Conservation (phyloP, 92 coral and sea anemone species). For the Palythoa caribaeorum region DNA sequence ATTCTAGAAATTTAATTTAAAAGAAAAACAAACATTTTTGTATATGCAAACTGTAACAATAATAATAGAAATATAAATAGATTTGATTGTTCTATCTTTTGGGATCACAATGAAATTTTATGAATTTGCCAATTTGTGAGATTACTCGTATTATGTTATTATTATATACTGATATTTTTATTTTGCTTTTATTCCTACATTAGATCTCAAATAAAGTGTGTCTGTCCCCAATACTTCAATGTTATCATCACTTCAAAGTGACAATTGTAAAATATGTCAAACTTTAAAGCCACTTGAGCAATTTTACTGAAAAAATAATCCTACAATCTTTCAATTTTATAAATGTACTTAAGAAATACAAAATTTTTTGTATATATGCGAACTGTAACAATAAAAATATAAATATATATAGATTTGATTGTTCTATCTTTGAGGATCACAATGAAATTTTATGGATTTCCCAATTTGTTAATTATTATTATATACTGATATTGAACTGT, state of each 20-base stretch:
- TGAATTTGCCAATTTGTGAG: constrained; percentile 9
- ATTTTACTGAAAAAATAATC: constrained; percentile 7
- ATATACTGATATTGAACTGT: constrained; percentile 11
- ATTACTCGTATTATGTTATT: not conserved
- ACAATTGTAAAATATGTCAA: constrained; percentile 2
- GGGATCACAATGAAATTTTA: constrained; percentile 29
- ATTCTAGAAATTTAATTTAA: not conserved
- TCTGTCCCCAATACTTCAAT: not conserved
- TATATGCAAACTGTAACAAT: constrained; percentile 30
- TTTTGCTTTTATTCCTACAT: not conserved
- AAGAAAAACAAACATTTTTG: constrained; percentile 1
- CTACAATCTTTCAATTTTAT: constrained; percentile 22
- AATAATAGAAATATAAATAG: constrained; percentile 29
- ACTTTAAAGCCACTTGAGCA: constrained; percentile 29
- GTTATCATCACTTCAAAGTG: constrained; percentile 10
- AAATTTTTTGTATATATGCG: not conserved
- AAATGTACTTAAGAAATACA: constrained; percentile 20
- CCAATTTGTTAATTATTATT: constrained; percentile 16
- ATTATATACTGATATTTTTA: not conserved
- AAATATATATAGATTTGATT: constrained; percentile 35
- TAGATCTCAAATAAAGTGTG: constrained; percentile 25
- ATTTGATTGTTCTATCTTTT: constrained; percentile 35
- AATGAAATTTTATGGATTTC: constrained; percentile 24
- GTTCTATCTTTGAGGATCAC: constrained; percentile 30
- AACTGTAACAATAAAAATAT: constrained; percentile 37